phyloP scores from a whole-genome alignment of 2,888 invertebrate species.

The Saturnia pavonia region DNA sequence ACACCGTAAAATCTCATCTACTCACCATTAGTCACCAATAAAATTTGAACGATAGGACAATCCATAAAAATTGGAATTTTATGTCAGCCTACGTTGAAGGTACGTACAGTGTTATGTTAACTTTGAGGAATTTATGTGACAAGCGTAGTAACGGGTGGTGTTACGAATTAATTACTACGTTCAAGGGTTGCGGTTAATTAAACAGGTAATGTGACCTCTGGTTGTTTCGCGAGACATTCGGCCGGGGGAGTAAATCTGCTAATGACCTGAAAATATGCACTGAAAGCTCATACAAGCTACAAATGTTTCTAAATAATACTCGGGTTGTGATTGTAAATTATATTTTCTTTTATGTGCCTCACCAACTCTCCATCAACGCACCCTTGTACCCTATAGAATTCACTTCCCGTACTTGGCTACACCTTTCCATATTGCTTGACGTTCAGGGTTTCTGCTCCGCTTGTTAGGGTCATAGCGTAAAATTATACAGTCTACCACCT shows the following conservation, averaged over 20 bases:
- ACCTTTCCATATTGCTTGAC: no score
- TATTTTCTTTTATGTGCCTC: not conserved
- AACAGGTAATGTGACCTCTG: conserved; percentile 51
- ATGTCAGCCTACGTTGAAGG: conserved; percentile 35
- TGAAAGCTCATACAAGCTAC: not conserved
- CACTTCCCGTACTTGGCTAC: no score
- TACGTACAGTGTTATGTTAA: conserved; percentile 49
- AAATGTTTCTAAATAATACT: not conserved
- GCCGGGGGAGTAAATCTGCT: not conserved
- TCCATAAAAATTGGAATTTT: conserved; percentile 4
- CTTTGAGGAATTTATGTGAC: conserved; percentile 76
- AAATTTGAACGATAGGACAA: not conserved
- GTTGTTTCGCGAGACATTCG: conserved; percentile 34
- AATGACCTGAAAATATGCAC: conserved; percentile 1
- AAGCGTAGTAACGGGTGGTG: conserved; percentile 61
- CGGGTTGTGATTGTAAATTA: not conserved
- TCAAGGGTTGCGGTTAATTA: conserved; percentile 64
- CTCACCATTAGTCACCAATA: not conserved
- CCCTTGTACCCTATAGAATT: no score
- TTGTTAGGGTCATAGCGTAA: no score
- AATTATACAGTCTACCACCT: not conserved
- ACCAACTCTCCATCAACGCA: no score
- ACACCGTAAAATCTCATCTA: no score
- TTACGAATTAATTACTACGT: conserved; percentile 68
- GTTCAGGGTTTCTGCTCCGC: no score